Base-by-base conservation (phyloP, 2,888 invertebrate species). In the Zaprionus lineosus region DNA sequence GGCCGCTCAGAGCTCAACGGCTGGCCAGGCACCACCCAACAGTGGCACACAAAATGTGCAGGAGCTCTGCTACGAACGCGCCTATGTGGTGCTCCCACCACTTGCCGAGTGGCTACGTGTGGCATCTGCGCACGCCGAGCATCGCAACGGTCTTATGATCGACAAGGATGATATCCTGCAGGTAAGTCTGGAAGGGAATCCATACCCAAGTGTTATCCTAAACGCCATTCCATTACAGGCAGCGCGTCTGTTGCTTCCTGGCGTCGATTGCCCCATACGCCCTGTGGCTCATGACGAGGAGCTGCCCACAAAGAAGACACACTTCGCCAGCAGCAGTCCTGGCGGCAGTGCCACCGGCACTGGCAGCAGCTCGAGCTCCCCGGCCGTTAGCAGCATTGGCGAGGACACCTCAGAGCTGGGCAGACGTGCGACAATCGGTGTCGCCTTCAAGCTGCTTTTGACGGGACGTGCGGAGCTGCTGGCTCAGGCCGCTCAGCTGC, bases 31-130 rank as follows among this genome's bases (percentile, higher is more conserved):
- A 85, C 64, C 62, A 2, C 46, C 74, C 14, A 72, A 72, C 19
- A 83, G 74, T 29, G 85, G 84, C 15, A 87, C 74, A 26, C 91
- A 86, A 19, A 89, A 88, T 21, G 85, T 93, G 28, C 93, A 95
- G 88, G 95, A 95, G 77, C 91, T 97, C 67, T 96, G 96, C 88
- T 96, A 96, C 66, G 96, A 95, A 90, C 92, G 97, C 46, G 96
- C 96, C 0, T 97, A 96, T 75, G 95, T 96, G 7, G 96, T 96
- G 0, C 91, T 97, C 66, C 97, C 97, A 0, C 97, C 97, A 7
- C 91, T 97, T 59, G 94, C 95, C n/a, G 97, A 97, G 90, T 97
- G 97, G 97, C 91, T 96, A 69, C 91, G 97, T 8, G 96, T 95
- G 0, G 93, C 94, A 3, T 93, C 94, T 0, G 95, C 97, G 1